These are phyloP conservation scores for Drosophila histrio DNA, from an alignment of 2,888 invertebrate genomes.

Conservation along the genomic window DNA sequence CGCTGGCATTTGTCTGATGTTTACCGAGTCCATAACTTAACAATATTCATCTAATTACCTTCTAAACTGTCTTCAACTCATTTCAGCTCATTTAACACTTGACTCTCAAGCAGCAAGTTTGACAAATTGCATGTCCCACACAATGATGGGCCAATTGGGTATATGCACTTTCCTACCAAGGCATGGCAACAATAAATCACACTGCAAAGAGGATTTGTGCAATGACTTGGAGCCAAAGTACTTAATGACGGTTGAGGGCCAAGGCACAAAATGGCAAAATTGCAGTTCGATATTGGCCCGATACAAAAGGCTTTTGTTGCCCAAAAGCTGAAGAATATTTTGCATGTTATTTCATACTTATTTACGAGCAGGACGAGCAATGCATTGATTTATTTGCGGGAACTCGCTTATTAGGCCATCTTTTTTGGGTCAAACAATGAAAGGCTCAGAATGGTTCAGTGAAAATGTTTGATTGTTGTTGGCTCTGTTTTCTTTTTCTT, in stretches of 20 bases:
- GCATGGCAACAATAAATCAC: slow-evolving; percentile 42
- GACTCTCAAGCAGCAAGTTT: slow-evolving; percentile 24
- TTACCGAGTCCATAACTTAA: neutral
- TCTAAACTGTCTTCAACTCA: slow-evolving; percentile 1
- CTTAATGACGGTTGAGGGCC: slow-evolving; percentile 37
- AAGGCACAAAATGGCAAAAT: slow-evolving; percentile 24
- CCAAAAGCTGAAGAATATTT: slow-evolving; percentile 7
- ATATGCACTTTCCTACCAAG: slow-evolving; percentile 4
- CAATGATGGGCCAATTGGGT: slow-evolving; percentile 34
- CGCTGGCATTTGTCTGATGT: neutral
- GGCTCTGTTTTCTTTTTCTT: neutral
- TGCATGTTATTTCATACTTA: slow-evolving; percentile 27
- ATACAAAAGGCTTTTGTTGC: neutral
- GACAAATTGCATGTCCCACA: slow-evolving; percentile 43
- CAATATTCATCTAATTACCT: slow-evolving; percentile 29
- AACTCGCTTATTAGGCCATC: slow-evolving; percentile 23
- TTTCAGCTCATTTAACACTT: slow-evolving; percentile 34
- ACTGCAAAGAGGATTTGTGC: slow-evolving; percentile 24
- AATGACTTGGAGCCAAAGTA: slow-evolving; percentile 25
- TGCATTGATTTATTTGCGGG: slow-evolving; percentile 34
- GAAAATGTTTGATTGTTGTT: slow-evolving; percentile 5
- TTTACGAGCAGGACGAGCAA: slow-evolving; percentile 15
- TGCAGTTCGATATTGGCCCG: slow-evolving; percentile 16
- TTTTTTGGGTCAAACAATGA: slow-evolving; percentile 14
- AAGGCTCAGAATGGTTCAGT: neutral